phyloP scores from a whole-genome alignment of 2,113 vertebrate species.

The Dolichallabes microphthalmus region DNA sequence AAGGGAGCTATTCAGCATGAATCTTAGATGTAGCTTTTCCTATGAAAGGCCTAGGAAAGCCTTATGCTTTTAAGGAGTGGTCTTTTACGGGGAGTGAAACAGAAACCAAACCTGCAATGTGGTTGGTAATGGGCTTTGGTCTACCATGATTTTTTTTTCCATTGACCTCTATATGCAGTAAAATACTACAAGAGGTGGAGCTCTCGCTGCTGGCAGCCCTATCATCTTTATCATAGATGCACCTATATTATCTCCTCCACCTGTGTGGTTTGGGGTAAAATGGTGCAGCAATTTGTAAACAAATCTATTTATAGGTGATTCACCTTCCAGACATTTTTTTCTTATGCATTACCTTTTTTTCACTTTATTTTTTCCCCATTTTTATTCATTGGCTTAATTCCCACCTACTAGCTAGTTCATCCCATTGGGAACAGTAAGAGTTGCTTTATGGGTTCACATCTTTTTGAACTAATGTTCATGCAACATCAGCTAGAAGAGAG shows the following conservation, averaged over 20 bases:
- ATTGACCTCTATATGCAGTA: constrained; percentile 9
- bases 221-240: constrained; percentile 38
- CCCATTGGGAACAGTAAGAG: background rate
- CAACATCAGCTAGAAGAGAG: background rate
- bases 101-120: constrained; percentile 42
- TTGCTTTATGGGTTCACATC: background rate
- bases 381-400: background rate
- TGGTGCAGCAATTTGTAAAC: constrained; percentile 15
- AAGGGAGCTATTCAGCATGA: constrained; percentile 44
- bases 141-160: constrained; percentile 43
- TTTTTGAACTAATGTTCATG: background rate
- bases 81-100: constrained; percentile 50
- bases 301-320: background rate
- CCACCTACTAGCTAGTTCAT: background rate
- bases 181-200: constrained; percentile 21
- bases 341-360: background rate
- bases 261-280: constrained; percentile 23
- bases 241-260: constrained; percentile 32
- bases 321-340: background rate
- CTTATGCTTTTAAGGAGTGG: constrained; percentile 59
- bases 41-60: constrained; percentile 55
- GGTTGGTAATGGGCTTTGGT: constrained; percentile 46
- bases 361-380: background rate
- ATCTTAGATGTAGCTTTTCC: constrained; percentile 29
- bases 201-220: constrained; percentile 19